Evolutionary conservation across 2,888 invertebrate species (phyloP).

Genomic region (Stenolophus ochropezus): DNA sequence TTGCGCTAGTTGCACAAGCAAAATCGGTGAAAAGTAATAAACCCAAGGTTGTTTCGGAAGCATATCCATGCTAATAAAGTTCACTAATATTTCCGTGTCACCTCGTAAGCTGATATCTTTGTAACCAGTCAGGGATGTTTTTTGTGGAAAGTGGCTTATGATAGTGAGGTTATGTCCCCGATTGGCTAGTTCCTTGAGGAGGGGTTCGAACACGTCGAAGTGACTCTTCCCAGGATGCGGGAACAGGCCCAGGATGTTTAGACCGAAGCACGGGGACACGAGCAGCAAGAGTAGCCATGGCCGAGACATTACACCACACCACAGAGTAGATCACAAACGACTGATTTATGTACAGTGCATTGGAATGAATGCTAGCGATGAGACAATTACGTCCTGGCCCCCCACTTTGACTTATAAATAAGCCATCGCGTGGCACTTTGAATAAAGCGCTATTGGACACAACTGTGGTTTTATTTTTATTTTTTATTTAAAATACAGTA

Average conservation of each 20-base stretch:
- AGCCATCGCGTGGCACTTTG: background rate
- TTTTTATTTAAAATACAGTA: background rate
- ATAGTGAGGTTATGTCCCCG: conserved; percentile 82
- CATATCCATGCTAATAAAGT: conserved; percentile 24
- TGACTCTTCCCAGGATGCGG: conserved; percentile 84
- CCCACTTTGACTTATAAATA: conserved; percentile 33
- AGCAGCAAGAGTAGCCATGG: background rate
- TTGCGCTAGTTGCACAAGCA: background rate
- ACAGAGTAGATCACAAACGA: background rate
- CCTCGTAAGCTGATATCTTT: conserved; percentile 75
- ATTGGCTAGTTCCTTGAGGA: conserved; percentile 77
- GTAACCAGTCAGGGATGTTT: conserved; percentile 75
- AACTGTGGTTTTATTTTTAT: background rate
- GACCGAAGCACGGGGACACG: conserved; percentile 63
- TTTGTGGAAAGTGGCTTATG: conserved; percentile 79
- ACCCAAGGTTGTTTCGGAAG: conserved; percentile 24
- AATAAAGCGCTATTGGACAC: background rate
- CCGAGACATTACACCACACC: background rate
- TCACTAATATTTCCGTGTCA: conserved; percentile 30
- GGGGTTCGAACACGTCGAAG: conserved; percentile 79
- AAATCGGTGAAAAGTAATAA: conserved; percentile 25
- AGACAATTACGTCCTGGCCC: conserved; percentile 10
- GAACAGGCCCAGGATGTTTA: conserved; percentile 80
- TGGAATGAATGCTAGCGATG: conserved; percentile 14
- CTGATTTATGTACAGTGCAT: conserved; percentile 12